Base-by-base conservation (phyloP, 2,888 invertebrate species). In the Eumerus sabulonum region DNA sequence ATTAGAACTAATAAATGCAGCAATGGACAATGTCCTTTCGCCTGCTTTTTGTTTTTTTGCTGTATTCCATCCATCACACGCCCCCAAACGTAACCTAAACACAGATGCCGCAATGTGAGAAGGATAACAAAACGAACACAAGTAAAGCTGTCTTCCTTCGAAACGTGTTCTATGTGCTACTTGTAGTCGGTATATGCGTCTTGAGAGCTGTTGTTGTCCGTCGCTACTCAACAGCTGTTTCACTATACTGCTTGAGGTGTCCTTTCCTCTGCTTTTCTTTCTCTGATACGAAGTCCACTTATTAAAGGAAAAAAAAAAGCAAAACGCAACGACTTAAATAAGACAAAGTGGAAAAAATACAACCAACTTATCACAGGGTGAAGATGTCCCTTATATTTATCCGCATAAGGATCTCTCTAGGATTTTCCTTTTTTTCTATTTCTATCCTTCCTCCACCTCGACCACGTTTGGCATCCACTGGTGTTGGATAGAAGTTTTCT, bases 101-200 rank as follows among this genome's bases (percentile, higher is more conserved):
- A 12, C 50, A 19, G 19, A 36, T 56, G 40, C 27, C 60, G 36
- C 48, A 42, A 48, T 19, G 60, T 53, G 67, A 48, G 45, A 57
- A 48, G 70, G 59, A 70, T 63, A 53, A 76, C 64, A 59, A 17
- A 71, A 50, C 14, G 48, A 42, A 77, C 66, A 67, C 63, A 57
- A 68, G 72, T 77, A 72, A 77, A 77, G 72, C 53, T 72, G 72
- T 63, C 62, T 67, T 54, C 57, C 14, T n/a, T n/a, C n/a, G n/a
- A n/a, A n/a, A n/a, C 71, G 62, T 66, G 71, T 60, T 50, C 19
- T 59, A n/a, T n/a, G n/a, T n/a, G 27, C 59, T 13, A 51, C 53
- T 63, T 74, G 40, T 50, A 4, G 27, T 27, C 27, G 27, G 27
- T 27, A 7, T 27, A 7, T 53, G 38, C 48, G 50, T 56, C 54